These are phyloP conservation scores for Harlomillsia oculata DNA, from an alignment of 1,140 invertebrate genomes.

Conservation along the genomic window DNA sequence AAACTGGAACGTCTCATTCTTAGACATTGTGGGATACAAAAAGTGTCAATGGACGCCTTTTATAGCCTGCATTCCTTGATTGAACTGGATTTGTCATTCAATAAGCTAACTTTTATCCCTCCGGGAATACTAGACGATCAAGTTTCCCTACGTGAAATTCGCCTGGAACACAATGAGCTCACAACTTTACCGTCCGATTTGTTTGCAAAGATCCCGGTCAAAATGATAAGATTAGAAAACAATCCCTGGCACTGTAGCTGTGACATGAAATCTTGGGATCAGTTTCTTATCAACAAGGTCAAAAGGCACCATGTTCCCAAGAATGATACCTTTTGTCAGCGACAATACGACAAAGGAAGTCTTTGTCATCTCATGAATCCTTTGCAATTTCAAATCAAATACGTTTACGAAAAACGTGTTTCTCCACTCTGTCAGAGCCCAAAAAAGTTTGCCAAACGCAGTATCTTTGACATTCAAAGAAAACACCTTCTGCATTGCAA, in stretches of 20 bases:
- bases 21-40: constrained; percentile 50
- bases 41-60: constrained; percentile 59
- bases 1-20: constrained; percentile 51
- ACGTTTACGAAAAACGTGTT: constrained; percentile 48
- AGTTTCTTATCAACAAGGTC: constrained; percentile 42
- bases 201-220: constrained; percentile 45
- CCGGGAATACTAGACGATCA: constrained; percentile 54
- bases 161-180: constrained; percentile 52
- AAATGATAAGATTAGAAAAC: constrained; percentile 49
- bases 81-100: constrained; percentile 53
- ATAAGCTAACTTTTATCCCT: constrained; percentile 50
- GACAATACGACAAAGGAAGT: constrained; percentile 40
- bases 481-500: constrained; percentile 40
- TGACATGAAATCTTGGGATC: constrained; percentile 53
- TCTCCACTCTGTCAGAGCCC: constrained; percentile 55
- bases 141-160: constrained; percentile 49
- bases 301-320: constrained; percentile 39
- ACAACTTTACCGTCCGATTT: constrained; percentile 48
- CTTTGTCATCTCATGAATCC: constrained; percentile 34
- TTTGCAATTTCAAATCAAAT: constrained; percentile 34
- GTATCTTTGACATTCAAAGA: constrained; percentile 50
- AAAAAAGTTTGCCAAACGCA: constrained; percentile 48
- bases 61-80: constrained; percentile 51
- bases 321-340: constrained; percentile 40
- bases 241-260: constrained; percentile 64